Conservation (phyloP, 2,888 invertebrate species). For the Blastobasis lacticolella region DNA sequence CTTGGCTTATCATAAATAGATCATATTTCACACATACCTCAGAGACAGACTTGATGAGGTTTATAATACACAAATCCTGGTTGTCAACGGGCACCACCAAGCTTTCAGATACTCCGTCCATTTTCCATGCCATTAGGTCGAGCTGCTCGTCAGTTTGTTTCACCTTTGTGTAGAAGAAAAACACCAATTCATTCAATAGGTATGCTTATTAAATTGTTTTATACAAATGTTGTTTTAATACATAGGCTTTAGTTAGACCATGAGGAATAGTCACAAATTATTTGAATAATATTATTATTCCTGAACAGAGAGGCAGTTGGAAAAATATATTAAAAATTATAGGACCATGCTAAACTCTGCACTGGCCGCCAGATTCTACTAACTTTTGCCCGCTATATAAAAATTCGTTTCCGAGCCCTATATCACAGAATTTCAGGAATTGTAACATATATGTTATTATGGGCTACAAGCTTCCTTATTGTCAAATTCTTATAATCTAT, state of each 20-base stretch:
- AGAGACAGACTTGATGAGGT: conserved; percentile 83
- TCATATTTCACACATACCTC: conserved; percentile 62
- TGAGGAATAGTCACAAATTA: neutral
- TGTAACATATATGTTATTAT: too few species aligned
- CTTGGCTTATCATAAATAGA: neutral
- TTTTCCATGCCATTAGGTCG: conserved; percentile 82
- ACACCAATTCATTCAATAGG: too few species aligned
- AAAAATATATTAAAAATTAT: neutral
- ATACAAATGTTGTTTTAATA: neutral
- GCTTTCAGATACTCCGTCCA: conserved; percentile 81
- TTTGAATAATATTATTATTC: neutral
- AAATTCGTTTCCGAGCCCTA: too few species aligned
- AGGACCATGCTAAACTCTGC: neutral
- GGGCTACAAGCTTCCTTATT: too few species aligned
- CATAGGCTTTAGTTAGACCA: neutral
- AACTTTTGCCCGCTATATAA: too few species aligned
- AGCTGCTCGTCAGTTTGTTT: conserved; percentile 82
- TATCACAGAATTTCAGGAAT: too few species aligned
- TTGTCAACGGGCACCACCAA: conserved; percentile 67
- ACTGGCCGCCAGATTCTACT: too few species aligned
- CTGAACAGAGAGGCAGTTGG: neutral
- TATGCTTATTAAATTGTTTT: neutral
- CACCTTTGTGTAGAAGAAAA: conserved; percentile 62
- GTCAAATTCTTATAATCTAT: too few species aligned
- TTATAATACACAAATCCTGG: conserved; percentile 80